Evolutionary conservation across 2,888 invertebrate genomes (phyloP), one percentile per base, ranked within the genome.

Genomic region (Phortica okadai): DNA sequence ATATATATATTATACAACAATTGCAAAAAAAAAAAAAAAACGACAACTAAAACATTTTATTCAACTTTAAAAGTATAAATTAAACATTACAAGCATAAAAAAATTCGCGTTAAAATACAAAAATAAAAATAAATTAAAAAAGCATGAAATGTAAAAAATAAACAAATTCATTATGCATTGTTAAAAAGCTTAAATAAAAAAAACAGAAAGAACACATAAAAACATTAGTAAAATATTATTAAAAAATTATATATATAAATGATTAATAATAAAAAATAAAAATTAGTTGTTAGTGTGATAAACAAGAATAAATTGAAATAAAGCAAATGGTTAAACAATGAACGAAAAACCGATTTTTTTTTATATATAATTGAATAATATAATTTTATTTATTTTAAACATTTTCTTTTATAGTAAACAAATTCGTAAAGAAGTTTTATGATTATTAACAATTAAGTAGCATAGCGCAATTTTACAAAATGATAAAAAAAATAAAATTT

Each of bases 231-330:
- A 80, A 80, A 76, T 80, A 80, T 80, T 80, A 74, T 76, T 44
- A 59, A 69, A 25, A 74, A 54, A 74, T 64, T 82, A 79, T 74
- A 82, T 79, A 82, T 79, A 82, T 64, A 79, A 73, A 74, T 76
- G 79, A 74, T 25, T 72, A 56, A 72, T 72, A 33, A 33, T 54
- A 56, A 76, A 79, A 77, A 74, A 76, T 75, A 76, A 78, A 84
- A 81, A 81, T 79, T 89, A 88, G 89, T 82, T 85, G 82, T 84
- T 87, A 88, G 88, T 81, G 84, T 87, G 88, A 88, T 86, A 84
- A 80, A 81, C 81, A 77, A 77, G 81, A 81, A 78, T 82, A 85
- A 72, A 78, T 41, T 56, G n/a, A 42, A 73, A 77, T 11, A 76
- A 76, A 78, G 72, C n/a, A 76, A 80, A 86, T 85, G 78, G 80